Evolutionary conservation across 2,888 invertebrate genomes (phyloP).

Genomic region (Podotricha telesiphe): DNA sequence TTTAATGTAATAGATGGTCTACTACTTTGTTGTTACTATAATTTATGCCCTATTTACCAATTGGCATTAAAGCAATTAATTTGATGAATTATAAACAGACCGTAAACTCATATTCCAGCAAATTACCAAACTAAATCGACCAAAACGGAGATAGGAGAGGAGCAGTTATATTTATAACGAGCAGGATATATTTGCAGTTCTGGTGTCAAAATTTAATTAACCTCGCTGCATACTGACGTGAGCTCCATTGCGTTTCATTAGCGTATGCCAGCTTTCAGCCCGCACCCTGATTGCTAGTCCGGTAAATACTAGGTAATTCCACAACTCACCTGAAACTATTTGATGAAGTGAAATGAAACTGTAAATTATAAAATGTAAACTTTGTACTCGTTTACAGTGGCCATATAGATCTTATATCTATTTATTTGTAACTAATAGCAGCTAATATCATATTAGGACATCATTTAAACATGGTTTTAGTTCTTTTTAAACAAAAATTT

Average conservation of each 20-base stretch:
- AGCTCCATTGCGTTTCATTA: slow-evolving; percentile 61
- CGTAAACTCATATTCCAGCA: slow-evolving; percentile 17
- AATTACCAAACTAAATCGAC: slow-evolving; percentile 28
- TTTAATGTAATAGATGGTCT: too few species aligned
- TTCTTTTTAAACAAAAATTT: too few species aligned
- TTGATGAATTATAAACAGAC: background rate
- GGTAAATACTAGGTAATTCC: slow-evolving; percentile 39
- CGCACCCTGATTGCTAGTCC: slow-evolving; percentile 44
- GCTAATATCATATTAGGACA: too few species aligned
- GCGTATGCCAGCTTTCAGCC: slow-evolving; percentile 46
- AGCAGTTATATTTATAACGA: too few species aligned
- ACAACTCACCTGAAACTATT: slow-evolving; percentile 37
- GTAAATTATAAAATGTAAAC: slow-evolving; percentile 7
- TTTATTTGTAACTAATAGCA: too few species aligned
- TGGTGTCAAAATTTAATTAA: slow-evolving; percentile 69
- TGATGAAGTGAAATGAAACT: slow-evolving; percentile 29
- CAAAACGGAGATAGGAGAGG: slow-evolving; percentile 27
- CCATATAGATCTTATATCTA: too few species aligned
- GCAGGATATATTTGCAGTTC: slow-evolving; percentile 47
- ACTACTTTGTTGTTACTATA: too few species aligned
- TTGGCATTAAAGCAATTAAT: background rate
- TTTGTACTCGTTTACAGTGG: background rate
- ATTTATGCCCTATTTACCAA: too few species aligned
- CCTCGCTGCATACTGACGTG: slow-evolving; percentile 51
- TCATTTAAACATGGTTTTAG: too few species aligned